A percentile compares a stretch with the other conserved stretches of the same genome.
phyloP scores from a whole-genome alignment of 2,797 vertebrate genomes.

The Macropus fuliginosus region DNA sequence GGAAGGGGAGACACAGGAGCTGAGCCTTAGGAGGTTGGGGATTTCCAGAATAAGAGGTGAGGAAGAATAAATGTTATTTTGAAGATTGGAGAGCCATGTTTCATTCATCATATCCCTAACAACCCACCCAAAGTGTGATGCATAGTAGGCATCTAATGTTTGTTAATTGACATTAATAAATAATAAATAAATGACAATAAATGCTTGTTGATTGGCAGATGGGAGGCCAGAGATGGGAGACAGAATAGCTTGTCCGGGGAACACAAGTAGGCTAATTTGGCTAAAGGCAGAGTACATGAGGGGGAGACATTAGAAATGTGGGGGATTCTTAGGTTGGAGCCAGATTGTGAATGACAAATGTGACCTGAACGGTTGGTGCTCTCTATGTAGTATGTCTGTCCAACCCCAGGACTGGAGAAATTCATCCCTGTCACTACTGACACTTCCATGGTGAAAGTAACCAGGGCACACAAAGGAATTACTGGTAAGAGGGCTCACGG shows the following conservation, averaged over 20 bases:
- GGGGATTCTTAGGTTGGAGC: neutral
- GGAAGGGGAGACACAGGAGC: neutral
- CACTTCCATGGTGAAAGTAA: neutral
- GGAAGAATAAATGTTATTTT: neutral
- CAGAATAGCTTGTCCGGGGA: neutral
- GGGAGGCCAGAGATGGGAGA: neutral
- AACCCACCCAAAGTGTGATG: neutral
- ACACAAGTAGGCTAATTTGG: neutral
- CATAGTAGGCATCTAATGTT: conserved; percentile 42
- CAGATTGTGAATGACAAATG: neutral
- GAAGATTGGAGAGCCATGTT: neutral
- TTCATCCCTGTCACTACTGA: neutral
- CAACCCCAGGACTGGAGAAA: neutral
- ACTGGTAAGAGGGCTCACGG: neutral
- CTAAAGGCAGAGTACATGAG: neutral
- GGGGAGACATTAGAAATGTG: neutral
- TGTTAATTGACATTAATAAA: neutral
- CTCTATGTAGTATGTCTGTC: neutral
- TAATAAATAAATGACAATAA: neutral
- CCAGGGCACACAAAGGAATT: neutral
- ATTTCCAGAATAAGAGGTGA: neutral
- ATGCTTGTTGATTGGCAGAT: conserved; percentile 21
- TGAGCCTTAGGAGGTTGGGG: neutral
- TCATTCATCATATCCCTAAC: neutral
- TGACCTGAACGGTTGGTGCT: neutral